Conservation (phyloP, 2,113 vertebrate species). For the Crotalus horridus region DNA sequence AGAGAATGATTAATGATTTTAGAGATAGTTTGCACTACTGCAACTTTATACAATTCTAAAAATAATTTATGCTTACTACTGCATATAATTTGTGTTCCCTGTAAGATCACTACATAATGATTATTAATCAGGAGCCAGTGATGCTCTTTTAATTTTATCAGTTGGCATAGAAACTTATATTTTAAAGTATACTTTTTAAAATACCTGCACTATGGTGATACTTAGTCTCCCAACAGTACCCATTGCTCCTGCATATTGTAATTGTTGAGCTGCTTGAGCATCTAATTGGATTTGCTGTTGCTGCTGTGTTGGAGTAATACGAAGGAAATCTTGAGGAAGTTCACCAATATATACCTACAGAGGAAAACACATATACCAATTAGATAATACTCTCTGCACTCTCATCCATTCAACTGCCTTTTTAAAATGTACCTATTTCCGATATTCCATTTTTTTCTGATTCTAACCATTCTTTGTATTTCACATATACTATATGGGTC, state of each 20-base stretch:
- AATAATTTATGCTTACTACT: neutral
- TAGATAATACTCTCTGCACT: fast-evolving
- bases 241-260: constrained; percentile 85
- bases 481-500: neutral
- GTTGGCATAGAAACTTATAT: neutral
- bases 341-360: constrained; percentile 91
- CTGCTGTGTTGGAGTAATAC: constrained; percentile 89
- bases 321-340: constrained; percentile 92
- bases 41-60: neutral
- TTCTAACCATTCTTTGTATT: neutral
- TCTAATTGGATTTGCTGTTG: constrained; percentile 95
- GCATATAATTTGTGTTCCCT: neutral
- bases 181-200: neutral
- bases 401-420: neutral
- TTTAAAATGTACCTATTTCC: neutral
- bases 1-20: neutral
- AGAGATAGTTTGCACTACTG: neutral
- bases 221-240: constrained; percentile 88
- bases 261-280: constrained; percentile 89
- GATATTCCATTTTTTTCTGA: neutral
- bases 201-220: constrained; percentile 97
- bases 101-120: neutral
- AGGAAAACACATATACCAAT: constrained; percentile 2
- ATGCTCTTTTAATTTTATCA: neutral
- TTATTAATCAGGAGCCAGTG: neutral